Conservation (phyloP, 2,888 invertebrate species). For the Pristionchus arcanus region DNA sequence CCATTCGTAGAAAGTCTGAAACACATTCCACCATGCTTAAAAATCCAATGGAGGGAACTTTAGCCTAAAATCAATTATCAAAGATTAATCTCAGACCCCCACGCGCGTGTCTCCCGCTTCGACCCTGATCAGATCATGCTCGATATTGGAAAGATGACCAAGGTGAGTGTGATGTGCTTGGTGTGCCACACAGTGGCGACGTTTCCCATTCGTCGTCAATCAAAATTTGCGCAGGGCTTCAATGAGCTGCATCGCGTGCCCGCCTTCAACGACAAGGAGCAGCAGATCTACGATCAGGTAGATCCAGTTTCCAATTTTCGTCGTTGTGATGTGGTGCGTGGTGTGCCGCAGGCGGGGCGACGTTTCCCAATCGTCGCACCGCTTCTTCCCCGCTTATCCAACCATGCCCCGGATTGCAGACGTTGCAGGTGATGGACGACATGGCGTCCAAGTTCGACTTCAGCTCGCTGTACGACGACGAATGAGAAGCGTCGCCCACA, state of each 20-base stretch:
- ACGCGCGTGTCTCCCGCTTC: slow-evolving; percentile 46
- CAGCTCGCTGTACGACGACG: slow-evolving; percentile 11
- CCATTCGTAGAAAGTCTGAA: too few relatives aligned
- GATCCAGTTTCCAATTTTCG: background rate
- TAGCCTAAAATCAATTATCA: background rate
- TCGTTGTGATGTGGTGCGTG: background rate
- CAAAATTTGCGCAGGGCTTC: slow-evolving; percentile 37
- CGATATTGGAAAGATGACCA: slow-evolving; percentile 43
- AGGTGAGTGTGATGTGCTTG: background rate
- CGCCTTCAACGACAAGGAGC: slow-evolving; percentile 36
- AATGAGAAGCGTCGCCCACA: slow-evolving; percentile 22
- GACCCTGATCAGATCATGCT: slow-evolving; percentile 54
- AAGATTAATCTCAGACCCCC: background rate
- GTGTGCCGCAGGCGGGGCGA: background rate
- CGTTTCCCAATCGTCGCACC: slow-evolving; percentile 8
- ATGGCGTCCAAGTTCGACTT: slow-evolving; percentile 49
- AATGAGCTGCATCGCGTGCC: slow-evolving; percentile 16
- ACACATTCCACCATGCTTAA: too few relatives aligned
- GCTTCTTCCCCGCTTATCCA: background rate
- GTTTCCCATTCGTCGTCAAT: background rate
- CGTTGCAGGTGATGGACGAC: slow-evolving; percentile 43
- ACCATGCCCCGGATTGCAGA: slow-evolving; percentile 29
- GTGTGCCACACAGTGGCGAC: background rate
- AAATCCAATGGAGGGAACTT: too few relatives aligned
- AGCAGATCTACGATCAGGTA: slow-evolving; percentile 45